Evolutionary conservation across 2,888 invertebrate genomes (phyloP).

Genomic region (Bellardia pandia): DNA sequence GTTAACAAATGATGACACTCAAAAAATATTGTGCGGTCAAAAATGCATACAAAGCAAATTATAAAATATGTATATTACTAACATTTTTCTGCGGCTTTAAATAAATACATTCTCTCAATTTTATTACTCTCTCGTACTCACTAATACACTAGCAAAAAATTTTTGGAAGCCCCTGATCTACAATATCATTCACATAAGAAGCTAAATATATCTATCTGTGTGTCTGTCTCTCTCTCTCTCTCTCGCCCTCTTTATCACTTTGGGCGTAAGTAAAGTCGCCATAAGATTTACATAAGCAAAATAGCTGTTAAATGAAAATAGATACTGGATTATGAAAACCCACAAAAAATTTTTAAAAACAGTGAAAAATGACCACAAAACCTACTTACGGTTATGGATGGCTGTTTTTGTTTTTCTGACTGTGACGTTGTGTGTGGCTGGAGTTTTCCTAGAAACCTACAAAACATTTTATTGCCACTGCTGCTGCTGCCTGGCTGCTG

Average conservation of each 20-base stretch:
- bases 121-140: too few relatives aligned
- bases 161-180: too few relatives aligned
- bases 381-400: constrained; percentile 52
- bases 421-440: neutral
- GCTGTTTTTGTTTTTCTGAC: constrained; percentile 11
- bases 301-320: constrained; percentile 44
- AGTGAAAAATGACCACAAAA: constrained; percentile 57
- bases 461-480: constrained; percentile 24
- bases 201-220: constrained; percentile 1
- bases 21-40: too few relatives aligned
- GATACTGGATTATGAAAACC: constrained; percentile 45
- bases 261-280: neutral
- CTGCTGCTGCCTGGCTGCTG: constrained; percentile 17
- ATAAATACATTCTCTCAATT: too few relatives aligned
- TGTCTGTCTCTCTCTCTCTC: neutral
- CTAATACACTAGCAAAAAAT: too few relatives aligned
- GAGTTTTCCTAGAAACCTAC: constrained; percentile 67
- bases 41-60: too few relatives aligned
- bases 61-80: too few relatives aligned
- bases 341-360: constrained; percentile 3
- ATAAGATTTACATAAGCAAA: constrained; percentile 59
- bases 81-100: too few relatives aligned
- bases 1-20: too few relatives aligned
- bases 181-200: constrained; percentile 7
- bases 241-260: too few relatives aligned